These are phyloP conservation scores for Amiota minor DNA, from an alignment of 2,888 invertebrate species.

Conservation along the genomic window DNA sequence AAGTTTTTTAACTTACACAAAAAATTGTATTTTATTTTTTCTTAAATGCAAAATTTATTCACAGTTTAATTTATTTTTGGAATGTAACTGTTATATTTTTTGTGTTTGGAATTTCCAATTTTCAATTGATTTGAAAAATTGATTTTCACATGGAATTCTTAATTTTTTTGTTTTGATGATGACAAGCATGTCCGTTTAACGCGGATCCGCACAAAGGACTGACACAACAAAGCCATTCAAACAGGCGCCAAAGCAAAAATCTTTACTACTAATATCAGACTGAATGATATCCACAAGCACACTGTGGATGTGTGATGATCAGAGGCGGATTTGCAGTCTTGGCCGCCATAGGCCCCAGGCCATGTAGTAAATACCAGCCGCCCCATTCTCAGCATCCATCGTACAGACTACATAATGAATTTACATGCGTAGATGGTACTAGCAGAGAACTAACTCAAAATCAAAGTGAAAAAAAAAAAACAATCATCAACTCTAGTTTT, in stretches of 20 bases:
- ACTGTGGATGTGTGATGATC: background rate
- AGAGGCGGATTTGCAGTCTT: no score
- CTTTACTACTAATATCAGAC: background rate
- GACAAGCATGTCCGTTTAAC: slow-evolving; percentile 48
- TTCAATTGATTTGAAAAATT: background rate
- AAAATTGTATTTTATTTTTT: no score
- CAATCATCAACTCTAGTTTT: no score
- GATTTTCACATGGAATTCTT: background rate
- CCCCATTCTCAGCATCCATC: no score
- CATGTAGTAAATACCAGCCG: no score
- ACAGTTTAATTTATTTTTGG: background rate
- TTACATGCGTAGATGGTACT: no score
- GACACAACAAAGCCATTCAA: slow-evolving; percentile 42
- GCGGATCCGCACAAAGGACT: slow-evolving; percentile 60
- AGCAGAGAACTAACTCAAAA: no score
- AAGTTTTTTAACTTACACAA: no score
- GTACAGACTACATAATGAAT: no score
- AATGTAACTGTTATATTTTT: no score
- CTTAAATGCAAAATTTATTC: no score
- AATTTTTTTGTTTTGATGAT: background rate
- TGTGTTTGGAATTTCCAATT: slow-evolving; percentile 1
- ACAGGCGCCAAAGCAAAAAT: slow-evolving; percentile 41
- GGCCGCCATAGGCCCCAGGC: no score
- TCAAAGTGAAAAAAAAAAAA: background rate
- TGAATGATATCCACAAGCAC: background rate